Evolutionary conservation across 1,140 invertebrate species (phyloP), one percentile per base, ranked within the genome.

Genomic region (Heliconius hewitsoni): DNA sequence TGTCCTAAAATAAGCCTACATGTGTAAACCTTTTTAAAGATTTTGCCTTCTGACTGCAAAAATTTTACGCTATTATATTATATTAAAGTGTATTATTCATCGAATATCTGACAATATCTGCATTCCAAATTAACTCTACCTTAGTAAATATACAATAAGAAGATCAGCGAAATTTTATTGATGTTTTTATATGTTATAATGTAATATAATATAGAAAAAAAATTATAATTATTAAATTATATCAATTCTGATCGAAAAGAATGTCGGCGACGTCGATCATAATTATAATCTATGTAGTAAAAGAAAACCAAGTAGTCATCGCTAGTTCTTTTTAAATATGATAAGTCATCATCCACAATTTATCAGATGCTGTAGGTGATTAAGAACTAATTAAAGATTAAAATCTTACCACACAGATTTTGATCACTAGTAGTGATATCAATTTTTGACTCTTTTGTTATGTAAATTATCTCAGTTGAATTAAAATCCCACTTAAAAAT

Each of bases 341-440:
- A 66, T 23, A 27, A 52, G 71, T 77, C 60, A 77, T 72, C 66
- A n/a, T 50, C 55, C 42, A 77, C 60, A 46, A 52, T 52, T 37
- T 72, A 72, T 55, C 76, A 52, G 76, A 72, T 75, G 30, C 34
- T 30, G 52, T 72, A 46, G 42, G 66, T 50, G 72, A 77, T 77
- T 77, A 77, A 77, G 66, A 72, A 30, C 66, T 52, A 70, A 77
- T 77, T 77, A 34, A 27, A 77, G 70, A 77, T 77, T 71, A 77
- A 70, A 71, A 52, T 52, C 76, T 71, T 70, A 66, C 60, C 60
- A 11, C 75, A 70, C 39, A 77, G 46, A 71, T 77, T 60, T 74
- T 66, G 60, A 66, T 66, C 8, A 23, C 11, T 30, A 66, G 3
- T 66, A 16, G 60, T 66, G 60, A 66, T 66, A 30, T 27, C 60